Evolutionary conservation across 2,797 vertebrate species (phyloP), one percentile per base, ranked within the genome.

Genomic region (Vireo griseus): DNA sequence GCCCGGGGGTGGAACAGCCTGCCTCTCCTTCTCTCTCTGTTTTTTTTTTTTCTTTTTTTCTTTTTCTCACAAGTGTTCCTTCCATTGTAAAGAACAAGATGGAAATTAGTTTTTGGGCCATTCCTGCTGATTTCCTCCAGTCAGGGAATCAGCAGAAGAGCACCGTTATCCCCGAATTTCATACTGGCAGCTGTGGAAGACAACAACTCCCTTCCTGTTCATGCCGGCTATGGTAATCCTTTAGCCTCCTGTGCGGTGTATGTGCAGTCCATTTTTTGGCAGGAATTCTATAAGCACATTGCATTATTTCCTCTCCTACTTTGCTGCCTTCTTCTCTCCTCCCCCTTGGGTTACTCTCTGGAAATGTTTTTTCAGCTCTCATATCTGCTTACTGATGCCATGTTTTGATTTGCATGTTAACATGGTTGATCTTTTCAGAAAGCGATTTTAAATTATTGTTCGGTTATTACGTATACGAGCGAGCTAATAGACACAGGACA

Each of bases 381-480:
- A 39, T 95, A 17, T 92, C 77, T 92, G 87, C 73, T 94, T 97
- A 81, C 90, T 96, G 89, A 94, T 15, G 19, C 16, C 5, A 50
- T 62, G 58, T 54, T 96, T 97, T 33, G 81, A 55, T 75, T 95
- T 87, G 80, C 74, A 89, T 78, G 63, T 90, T 94, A 93, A 83
- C 35, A 11, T 42, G 63, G 75, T 86, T 88, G 80, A 75, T 97
- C 71, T 95, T 91, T 91, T 63, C 90, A 86, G 94, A 94, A 94
- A 95, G 87, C 77, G 47, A 22, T 69, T 95, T 77, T 81, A 94
- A 96, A 68, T 90, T 47, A 52, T 87, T 69, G 52, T 88, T 94
- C 92, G 26, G 51, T 88, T 92, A 52, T 69, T 94, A 65, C 10
- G 0, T 83, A 21, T 90, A 51, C 4, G 1, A 95, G 75, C n/a